A percentile compares a stretch with the other conserved stretches of the same genome.
Conservation (phyloP, 2,888 invertebrate genomes). For the Dryadula phaetusa region DNA sequence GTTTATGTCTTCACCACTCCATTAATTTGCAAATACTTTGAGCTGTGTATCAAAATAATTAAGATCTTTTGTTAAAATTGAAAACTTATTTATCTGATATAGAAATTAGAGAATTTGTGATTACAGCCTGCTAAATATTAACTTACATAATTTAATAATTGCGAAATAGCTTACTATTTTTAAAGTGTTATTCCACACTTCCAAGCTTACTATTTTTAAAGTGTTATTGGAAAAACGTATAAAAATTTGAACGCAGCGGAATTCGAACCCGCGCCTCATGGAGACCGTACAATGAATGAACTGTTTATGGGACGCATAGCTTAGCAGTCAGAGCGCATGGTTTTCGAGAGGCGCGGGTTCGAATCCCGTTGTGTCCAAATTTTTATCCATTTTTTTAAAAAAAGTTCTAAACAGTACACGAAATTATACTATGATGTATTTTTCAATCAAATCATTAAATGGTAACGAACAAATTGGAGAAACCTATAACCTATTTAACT, state of each 20-base stretch:
- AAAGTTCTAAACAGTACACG: not conserved
- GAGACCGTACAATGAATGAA: too few relatives aligned
- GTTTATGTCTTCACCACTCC: slow-evolving; percentile 31
- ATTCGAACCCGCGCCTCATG: too few relatives aligned
- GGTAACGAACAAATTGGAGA: slow-evolving; percentile 1
- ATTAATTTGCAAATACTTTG: slow-evolving; percentile 27
- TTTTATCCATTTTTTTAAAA: too few relatives aligned
- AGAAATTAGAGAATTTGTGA: not conserved
- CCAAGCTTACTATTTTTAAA: too few relatives aligned
- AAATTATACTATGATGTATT: not conserved
- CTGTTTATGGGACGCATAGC: too few relatives aligned
- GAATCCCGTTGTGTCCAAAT: too few relatives aligned
- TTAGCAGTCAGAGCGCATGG: too few relatives aligned
- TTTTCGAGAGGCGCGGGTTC: too few relatives aligned
- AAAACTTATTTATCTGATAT: slow-evolving; percentile 17
- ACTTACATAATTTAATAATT: not conserved
- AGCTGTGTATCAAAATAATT: slow-evolving; percentile 19
- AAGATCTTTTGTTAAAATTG: slow-evolving; percentile 1
- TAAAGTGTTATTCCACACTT: too few relatives aligned
- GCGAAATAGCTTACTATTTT: too few relatives aligned
- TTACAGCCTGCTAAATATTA: not conserved
- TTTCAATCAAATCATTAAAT: slow-evolving; percentile 1
- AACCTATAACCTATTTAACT: slow-evolving; percentile 24
- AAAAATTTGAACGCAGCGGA: too few relatives aligned
- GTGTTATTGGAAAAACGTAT: too few relatives aligned